phyloP scores from a whole-genome alignment of 2,113 vertebrate species.

The Chamaea fasciata region DNA sequence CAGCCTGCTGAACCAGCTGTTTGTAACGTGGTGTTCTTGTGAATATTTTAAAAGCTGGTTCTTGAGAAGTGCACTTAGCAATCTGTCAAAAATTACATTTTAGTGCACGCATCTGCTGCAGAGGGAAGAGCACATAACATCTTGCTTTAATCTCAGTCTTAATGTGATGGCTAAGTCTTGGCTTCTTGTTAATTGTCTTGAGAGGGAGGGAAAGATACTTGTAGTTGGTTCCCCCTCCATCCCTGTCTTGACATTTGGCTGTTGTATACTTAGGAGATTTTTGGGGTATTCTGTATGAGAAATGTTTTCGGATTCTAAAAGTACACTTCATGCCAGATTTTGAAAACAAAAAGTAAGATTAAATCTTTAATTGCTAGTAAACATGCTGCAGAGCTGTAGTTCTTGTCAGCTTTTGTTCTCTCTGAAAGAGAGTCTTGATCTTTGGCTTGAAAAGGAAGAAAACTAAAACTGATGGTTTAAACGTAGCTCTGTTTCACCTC shows the following conservation, averaged over 20 bases:
- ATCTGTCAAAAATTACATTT: neutral
- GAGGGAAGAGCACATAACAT: neutral
- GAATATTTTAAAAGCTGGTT: neutral
- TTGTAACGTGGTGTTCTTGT: neutral
- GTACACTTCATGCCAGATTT: neutral
- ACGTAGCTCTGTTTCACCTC: neutral
- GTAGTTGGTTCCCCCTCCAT: neutral
- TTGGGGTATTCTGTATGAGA: neutral
- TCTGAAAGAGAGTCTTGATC: neutral
- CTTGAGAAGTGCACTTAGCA: neutral
- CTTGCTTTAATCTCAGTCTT: neutral
- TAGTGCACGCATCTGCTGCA: neutral
- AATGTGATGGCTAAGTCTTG: neutral
- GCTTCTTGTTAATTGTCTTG: neutral
- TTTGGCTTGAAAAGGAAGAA: neutral
- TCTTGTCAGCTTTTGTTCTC: neutral
- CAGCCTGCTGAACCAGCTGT: conserved; percentile 6
- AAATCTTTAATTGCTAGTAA: neutral
- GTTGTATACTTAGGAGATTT: fast-evolving
- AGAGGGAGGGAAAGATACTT: neutral
- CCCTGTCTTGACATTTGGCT: neutral
- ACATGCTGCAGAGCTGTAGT: neutral
- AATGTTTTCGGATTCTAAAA: neutral
- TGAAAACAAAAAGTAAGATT: neutral
- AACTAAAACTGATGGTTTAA: neutral